Conservation (phyloP, 1,140 invertebrate species). For the Scaptomyza graminum region DNA sequence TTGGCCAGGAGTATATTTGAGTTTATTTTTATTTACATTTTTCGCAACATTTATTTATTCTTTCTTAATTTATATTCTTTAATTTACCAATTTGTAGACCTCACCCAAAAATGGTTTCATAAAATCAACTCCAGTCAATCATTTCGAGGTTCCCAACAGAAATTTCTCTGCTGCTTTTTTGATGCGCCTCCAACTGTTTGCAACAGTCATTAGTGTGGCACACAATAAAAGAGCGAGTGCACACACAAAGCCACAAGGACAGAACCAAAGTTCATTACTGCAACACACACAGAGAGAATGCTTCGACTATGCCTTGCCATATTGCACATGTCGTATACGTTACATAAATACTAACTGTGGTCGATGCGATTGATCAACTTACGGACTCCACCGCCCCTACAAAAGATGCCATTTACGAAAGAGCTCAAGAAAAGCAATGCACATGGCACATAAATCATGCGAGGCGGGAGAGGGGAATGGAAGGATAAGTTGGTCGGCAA, state of each 20-base stretch:
- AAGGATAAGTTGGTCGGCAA: constrained; percentile 14
- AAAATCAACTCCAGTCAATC: constrained; percentile 4
- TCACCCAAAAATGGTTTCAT: not conserved
- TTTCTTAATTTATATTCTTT: not conserved
- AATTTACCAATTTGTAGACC: not conserved
- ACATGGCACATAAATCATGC: constrained; percentile 46
- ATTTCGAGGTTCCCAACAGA: constrained; percentile 8
- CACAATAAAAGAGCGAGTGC: constrained; percentile 1
- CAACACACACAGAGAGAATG: not conserved
- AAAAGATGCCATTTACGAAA: constrained; percentile 56
- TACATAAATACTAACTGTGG: constrained; percentile 16
- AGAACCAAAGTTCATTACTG: constrained; percentile 73
- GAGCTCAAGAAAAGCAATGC: constrained; percentile 51
- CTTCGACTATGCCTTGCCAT: constrained; percentile 1
- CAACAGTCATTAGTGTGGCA: constrained; percentile 22
- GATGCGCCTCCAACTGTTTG: constrained; percentile 2
- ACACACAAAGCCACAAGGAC: not conserved
- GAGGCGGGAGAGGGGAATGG: not conserved
- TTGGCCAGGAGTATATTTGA: no score
- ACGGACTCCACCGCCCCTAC: constrained; percentile 26
- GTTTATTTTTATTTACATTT: no score
- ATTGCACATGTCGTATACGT: constrained; percentile 58
- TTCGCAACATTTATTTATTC: not conserved
- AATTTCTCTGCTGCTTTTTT: not conserved
- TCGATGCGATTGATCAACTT: constrained; percentile 68